Evolutionary conservation across 1,140 invertebrate genomes (phyloP).

Genomic region (Drosophila simulans): DNA sequence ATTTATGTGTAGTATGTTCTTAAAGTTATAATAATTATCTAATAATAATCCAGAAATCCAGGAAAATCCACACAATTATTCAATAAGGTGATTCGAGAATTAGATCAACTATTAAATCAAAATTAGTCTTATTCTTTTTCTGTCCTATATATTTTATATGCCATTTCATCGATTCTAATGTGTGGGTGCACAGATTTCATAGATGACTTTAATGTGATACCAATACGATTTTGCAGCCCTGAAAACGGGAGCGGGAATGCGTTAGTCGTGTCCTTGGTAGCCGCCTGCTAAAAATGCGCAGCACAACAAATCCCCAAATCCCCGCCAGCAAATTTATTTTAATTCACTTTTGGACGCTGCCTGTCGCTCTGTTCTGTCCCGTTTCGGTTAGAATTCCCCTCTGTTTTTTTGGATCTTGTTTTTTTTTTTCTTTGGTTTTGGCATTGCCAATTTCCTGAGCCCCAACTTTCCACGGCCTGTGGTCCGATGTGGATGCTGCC

Average conservation of each 20-base stretch:
- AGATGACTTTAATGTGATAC: background rate
- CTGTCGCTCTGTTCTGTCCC: slow-evolving; percentile 39
- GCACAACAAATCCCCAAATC: slow-evolving; percentile 81
- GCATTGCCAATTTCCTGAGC: slow-evolving; percentile 76
- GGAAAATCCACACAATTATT: too few species aligned
- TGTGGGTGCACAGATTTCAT: too few species aligned
- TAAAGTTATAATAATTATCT: background rate
- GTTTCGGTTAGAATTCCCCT: slow-evolving; percentile 16
- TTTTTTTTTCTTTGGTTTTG: slow-evolving; percentile 50
- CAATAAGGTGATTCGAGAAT: too few species aligned
- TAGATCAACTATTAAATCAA: too few species aligned
- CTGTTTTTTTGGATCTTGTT: slow-evolving; percentile 19
- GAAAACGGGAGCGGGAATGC: slow-evolving; percentile 35
- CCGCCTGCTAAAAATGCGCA: slow-evolving; percentile 76
- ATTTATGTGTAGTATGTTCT: background rate
- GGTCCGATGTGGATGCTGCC: slow-evolving; percentile 33
- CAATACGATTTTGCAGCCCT: slow-evolving; percentile 39
- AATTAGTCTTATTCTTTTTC: too few species aligned
- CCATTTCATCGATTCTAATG: too few species aligned
- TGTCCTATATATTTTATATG: too few species aligned
- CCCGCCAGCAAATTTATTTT: slow-evolving; percentile 83
- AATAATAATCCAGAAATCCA: too few species aligned
- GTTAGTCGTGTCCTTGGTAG: slow-evolving; percentile 56
- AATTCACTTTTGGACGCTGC: slow-evolving; percentile 79
- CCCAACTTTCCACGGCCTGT: slow-evolving; percentile 20